These are phyloP conservation scores for Coluber constrictor DNA, from an alignment of 2,797 vertebrate species.

Conservation along the genomic window DNA sequence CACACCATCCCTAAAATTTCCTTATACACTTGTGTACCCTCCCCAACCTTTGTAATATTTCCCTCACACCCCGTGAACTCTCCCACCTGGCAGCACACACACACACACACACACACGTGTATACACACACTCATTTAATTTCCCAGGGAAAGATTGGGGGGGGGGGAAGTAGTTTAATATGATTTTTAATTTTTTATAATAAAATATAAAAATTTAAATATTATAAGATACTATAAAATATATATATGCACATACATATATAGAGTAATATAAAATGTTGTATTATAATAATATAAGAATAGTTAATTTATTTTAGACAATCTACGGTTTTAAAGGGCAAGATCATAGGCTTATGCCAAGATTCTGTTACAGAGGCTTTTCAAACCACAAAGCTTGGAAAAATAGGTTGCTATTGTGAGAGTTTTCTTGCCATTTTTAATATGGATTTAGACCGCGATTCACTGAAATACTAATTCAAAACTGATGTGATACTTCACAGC, in stretches of 20 bases:
- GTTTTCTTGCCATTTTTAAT: not conserved
- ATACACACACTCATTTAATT: not conserved
- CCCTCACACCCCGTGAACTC: too few relatives aligned
- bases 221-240: not conserved
- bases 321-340: not conserved
- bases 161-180: not conserved
- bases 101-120: too few relatives aligned
- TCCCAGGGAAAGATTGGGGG: not conserved
- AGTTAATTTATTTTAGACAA: not conserved
- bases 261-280: not conserved
- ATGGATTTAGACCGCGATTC: not conserved
- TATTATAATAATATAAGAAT: not conserved
- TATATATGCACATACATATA: not conserved
- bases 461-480: not conserved
- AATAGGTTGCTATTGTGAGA: not conserved
- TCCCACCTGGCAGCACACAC: too few relatives aligned
- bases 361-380: not conserved
- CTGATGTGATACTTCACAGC: not conserved
- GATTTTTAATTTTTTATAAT: not conserved
- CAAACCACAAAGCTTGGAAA: not conserved
- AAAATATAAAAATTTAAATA: not conserved
- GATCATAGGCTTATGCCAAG: not conserved
- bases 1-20: too few relatives aligned
- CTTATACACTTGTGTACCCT: too few relatives aligned
- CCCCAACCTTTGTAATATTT: too few relatives aligned